These are phyloP conservation scores for Pteria penguin DNA, from an alignment of 2,888 invertebrate species.

Conservation along the genomic window DNA sequence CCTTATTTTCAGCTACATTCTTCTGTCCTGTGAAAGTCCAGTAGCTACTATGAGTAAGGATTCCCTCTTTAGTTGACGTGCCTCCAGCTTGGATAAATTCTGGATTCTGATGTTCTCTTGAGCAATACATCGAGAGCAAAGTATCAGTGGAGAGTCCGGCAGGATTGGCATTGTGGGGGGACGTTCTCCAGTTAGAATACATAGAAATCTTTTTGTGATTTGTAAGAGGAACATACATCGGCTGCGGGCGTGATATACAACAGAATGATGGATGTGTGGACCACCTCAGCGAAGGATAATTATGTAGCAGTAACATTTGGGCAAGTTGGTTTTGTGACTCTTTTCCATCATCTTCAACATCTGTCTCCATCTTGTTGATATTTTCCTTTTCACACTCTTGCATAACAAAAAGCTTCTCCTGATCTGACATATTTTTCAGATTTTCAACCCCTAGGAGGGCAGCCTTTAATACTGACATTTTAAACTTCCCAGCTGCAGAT, in stretches of 20 bases:
- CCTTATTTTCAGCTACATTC: conserved; percentile 17
- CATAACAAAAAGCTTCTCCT: neutral
- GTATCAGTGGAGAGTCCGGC: conserved; percentile 84
- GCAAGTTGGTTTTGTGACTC: conserved; percentile 31
- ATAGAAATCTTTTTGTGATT: conserved; percentile 90
- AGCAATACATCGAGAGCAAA: conserved; percentile 70
- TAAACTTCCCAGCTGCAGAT: neutral
- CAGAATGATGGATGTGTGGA: conserved; percentile 86
- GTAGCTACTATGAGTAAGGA: conserved; percentile 81
- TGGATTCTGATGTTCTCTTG: conserved; percentile 63
- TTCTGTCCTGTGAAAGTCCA: conserved; percentile 75
- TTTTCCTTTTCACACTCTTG: neutral
- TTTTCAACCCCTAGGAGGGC: conserved; percentile 10
- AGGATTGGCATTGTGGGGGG: conserved; percentile 81
- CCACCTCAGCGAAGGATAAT: conserved; percentile 68
- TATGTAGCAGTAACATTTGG: conserved; percentile 62
- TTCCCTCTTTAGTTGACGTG: conserved; percentile 53
- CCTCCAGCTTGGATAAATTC: conserved; percentile 59
- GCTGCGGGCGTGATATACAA: conserved; percentile 94
- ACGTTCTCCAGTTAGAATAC: conserved; percentile 92
- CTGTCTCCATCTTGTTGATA: conserved; percentile 4
- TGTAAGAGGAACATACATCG: conserved; percentile 90
- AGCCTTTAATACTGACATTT: conserved; percentile 26
- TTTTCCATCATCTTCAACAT: conserved; percentile 1
- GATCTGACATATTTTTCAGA: neutral